Base-by-base conservation (phyloP, 2,113 vertebrate genomes). In the Petromus typicus region DNA sequence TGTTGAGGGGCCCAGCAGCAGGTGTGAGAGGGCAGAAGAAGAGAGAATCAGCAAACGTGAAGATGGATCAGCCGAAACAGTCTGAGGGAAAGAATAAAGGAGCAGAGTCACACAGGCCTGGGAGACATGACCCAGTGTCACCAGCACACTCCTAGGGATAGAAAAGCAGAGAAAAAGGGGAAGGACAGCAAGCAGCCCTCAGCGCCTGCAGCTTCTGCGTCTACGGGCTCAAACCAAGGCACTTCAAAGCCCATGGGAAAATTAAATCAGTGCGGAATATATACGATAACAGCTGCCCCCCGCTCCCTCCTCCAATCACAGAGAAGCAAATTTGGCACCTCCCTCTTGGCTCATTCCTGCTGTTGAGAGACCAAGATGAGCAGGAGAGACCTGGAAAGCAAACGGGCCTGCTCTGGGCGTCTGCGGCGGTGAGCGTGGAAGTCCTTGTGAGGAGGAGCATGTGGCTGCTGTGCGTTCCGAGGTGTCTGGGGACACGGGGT, bases 401-500 rank as follows among this genome's bases (percentile, higher is more conserved):
- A 43, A n/a, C 69, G 83, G 30, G 22, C 23, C 1, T 0, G 13
- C 75, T 12, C 54, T 0, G 1, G 6, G 20, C 4, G 32, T 83
- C 66, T 67, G 66, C 59, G 59, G 34, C 43, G n/a, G 78, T 0
- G 13, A 69, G 34, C 0, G 32, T 85, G 82, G 89, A n/a, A 37
- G 37, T 69, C 87, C 71, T 73, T 23, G 20, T 1, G 57, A 12
- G 81, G 56, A 7, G 17, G 40, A 1, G 54, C 20, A 22, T 14
- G 63, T 4, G 54, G 30, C 51, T 20, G 48, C 25, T 2, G 63
- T 67, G 92, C 81, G 88, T 73, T 22, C 30, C 23, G 18, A 16
- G 88, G 83, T 48, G 23, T 89, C 88, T 57, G 80, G 95, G 84
- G 90, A 23, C 34, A 23, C 76, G 63, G 80, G 83, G 37, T 40